Evolutionary conservation across 2,797 vertebrate genomes (phyloP).

Genomic region (Myotis pilosus): DNA sequence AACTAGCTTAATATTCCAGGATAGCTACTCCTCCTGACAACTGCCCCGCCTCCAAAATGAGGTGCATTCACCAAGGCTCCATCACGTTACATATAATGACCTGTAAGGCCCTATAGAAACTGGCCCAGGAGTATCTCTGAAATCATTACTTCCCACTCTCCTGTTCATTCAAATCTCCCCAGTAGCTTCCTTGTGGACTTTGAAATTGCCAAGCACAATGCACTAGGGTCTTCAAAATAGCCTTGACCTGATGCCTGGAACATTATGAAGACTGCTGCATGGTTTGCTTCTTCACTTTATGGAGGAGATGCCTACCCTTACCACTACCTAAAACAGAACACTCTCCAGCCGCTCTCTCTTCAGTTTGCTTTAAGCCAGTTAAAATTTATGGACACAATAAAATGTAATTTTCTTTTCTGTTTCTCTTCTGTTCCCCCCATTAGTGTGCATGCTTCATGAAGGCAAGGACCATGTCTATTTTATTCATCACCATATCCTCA

Average conservation of each 20-base stretch:
- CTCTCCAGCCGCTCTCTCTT: not conserved
- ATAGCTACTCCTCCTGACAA: not conserved
- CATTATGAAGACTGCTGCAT: not conserved
- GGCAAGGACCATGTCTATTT: not conserved
- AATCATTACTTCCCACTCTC: not conserved
- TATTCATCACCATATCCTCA: not conserved
- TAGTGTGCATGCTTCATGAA: not conserved
- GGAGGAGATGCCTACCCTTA: not conserved
- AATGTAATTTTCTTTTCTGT: not conserved
- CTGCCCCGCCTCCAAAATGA: not conserved
- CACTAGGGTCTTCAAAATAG: not conserved
- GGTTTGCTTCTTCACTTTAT: not conserved
- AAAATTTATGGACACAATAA: not conserved
- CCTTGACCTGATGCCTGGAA: not conserved
- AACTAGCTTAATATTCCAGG: not conserved
- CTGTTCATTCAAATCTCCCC: not conserved
- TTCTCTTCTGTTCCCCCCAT: not conserved
- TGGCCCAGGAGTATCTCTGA: not conserved
- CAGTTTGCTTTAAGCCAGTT: slow-evolving; percentile 2
- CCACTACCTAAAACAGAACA: not conserved
- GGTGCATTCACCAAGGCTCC: not conserved
- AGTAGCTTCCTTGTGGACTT: not conserved
- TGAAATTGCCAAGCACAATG: not conserved
- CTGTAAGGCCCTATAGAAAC: rapidly evolving
- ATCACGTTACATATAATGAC: not conserved